Percentiles rank a stretch among this genome's conserved stretches.
Evolutionary conservation across 53 echinoderm and acorn worm genomes (phyloP).

Genomic region (Glandiceps talaboti): DNA sequence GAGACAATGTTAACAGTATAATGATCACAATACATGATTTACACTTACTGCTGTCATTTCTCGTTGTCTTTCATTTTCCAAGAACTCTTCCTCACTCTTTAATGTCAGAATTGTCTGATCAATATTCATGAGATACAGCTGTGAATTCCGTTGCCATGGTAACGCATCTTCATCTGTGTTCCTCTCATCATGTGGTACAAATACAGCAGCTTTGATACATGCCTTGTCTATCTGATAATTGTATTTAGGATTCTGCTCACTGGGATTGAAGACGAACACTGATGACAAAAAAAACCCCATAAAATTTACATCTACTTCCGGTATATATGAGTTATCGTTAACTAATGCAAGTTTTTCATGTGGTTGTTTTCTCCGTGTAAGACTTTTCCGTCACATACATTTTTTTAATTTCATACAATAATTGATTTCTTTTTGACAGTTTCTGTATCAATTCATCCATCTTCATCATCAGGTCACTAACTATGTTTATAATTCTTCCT

Average conservation of each 20-base stretch:
- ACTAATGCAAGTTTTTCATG: too few relatives aligned
- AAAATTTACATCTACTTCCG: too few relatives aligned
- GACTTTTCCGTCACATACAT: too few relatives aligned
- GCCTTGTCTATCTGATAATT: constrained; percentile 1
- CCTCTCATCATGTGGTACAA: constrained; percentile 18
- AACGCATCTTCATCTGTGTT: constrained; percentile 15
- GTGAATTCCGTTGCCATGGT: constrained; percentile 67
- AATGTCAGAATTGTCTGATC: constrained; percentile 42
- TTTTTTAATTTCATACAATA: too few relatives aligned
- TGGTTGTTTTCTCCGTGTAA: too few relatives aligned
- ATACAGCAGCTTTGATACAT: constrained; percentile 40
- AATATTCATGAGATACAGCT: constrained; percentile 64
- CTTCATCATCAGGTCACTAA: too few relatives aligned
- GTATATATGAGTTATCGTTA: too few relatives aligned
- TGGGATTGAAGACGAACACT: constrained; percentile 73
- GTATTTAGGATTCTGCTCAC: constrained; percentile 34
- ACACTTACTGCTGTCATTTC: constrained; percentile 19
- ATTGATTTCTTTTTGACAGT: too few relatives aligned
- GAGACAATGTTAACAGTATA: background rate
- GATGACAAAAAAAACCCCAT: background rate
- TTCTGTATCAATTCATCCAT: too few relatives aligned
- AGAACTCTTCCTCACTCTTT: constrained; percentile 31
- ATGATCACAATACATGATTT: background rate
- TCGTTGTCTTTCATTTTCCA: constrained; percentile 7
- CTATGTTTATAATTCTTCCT: too few relatives aligned